Evolutionary conservation across 2,888 invertebrate genomes (phyloP), one percentile per base, ranked within the genome.

Genomic region (Cerceris rybyensis): DNA sequence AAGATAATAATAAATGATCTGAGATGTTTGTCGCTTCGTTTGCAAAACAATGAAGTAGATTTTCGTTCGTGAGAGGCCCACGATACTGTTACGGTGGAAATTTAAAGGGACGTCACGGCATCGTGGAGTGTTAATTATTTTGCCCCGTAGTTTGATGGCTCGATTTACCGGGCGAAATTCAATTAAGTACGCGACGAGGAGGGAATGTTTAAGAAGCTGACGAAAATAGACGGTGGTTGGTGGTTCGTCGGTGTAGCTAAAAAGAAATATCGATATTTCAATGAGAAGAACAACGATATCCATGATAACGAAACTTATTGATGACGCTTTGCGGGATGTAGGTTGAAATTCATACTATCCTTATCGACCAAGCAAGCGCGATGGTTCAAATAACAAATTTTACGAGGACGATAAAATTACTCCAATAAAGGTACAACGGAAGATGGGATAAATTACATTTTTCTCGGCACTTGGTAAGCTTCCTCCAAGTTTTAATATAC

Each of bases 371-470:
- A 17, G 13, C 14, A 11, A 11, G 63, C 16, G 55, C 42, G 50
- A 43, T 16, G 54, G 46, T 58, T 67, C 49, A 42, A 52, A 60
- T 67, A 77, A 75, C 71, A 71, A 79, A 71, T 74, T 76, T 76
- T 68, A 71, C 64, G 77, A 64, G 67, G 76, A 8, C 71, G 76
- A 76, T 78, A 67, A 78, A 78, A 78, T 78, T 76, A 76, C 70
- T 50, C 43, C 58, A 46, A 59, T 43, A 60, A 65, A 70, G 74
- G 60, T 43, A 46, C 64, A 69, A 74, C 74, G 69, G 64, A 55
- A 49, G 78, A 78, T 71, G 70, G 70, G 67, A 70, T 70, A 78
- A 78, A 75, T 76, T 78, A 75, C 70, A 61, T 70, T 60, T 49
- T n/a, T 61, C 49, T 14, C 11, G 49, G 70, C 57, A 42, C 65